Percentiles rank a stretch among this genome's conserved stretches.
Evolutionary conservation across 2,113 vertebrate genomes (phyloP).

Genomic region (Nerophis ophidion): DNA sequence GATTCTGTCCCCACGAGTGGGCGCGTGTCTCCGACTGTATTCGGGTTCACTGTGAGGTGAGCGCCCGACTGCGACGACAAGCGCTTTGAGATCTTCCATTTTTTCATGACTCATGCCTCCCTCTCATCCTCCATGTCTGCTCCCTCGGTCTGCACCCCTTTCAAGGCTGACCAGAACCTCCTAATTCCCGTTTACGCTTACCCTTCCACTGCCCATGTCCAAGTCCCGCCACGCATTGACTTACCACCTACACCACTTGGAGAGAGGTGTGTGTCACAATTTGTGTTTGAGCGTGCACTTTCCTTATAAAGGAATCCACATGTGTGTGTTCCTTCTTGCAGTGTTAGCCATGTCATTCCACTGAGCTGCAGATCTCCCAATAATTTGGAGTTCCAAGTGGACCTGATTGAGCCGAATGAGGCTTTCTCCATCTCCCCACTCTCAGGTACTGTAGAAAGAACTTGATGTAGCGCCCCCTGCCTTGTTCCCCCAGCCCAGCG

Average conservation of each 20-base stretch:
- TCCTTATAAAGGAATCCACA: constrained; percentile 2
- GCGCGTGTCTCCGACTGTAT: constrained; percentile 89
- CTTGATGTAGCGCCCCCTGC: not conserved
- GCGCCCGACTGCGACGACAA: not conserved
- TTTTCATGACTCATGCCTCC: constrained; percentile 12
- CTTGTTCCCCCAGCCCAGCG: not conserved
- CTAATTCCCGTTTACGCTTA: constrained; percentile 87
- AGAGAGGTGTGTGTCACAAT: constrained; percentile 72
- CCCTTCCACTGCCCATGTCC: constrained; percentile 78
- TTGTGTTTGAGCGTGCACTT: constrained; percentile 3
- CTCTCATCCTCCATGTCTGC: constrained; percentile 4
- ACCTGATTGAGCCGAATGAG: constrained; percentile 74
- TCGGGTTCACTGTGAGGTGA: constrained; percentile 85
- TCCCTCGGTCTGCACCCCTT: constrained; percentile 15
- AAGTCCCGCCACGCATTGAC: constrained; percentile 82
- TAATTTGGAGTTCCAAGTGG: constrained; percentile 86
- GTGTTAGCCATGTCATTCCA: constrained; percentile 72
- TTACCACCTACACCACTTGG: constrained; percentile 79
- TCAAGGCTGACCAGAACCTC: constrained; percentile 84
- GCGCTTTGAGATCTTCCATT: not conserved
- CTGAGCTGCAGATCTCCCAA: constrained; percentile 87
- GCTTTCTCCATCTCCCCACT: constrained; percentile 79
- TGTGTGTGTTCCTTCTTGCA: constrained; percentile 33
- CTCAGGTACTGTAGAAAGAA: constrained; percentile 68
- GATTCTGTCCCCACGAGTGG: constrained; percentile 87